Conservation (phyloP, 1,140 invertebrate genomes). For the Aethina tumida region DNA sequence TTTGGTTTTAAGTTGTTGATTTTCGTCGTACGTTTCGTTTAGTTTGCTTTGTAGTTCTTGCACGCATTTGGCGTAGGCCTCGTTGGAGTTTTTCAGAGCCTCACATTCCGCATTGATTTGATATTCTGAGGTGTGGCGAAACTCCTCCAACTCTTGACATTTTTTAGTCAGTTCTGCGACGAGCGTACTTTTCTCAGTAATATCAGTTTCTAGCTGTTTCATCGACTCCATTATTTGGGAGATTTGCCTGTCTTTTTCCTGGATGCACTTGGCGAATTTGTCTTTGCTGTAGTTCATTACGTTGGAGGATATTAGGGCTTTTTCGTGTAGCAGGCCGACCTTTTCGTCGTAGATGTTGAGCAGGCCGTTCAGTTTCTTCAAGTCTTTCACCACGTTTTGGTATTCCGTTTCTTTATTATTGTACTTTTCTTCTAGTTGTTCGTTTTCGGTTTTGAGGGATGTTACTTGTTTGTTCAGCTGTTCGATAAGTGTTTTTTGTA, state of each 20-base stretch:
- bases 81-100: too few relatives aligned
- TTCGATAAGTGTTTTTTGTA: too few relatives aligned
- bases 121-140: too few relatives aligned
- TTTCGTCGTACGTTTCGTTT: too few relatives aligned
- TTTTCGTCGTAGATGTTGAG: constrained; percentile 21
- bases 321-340: constrained; percentile 17
- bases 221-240: constrained; percentile 8
- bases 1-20: too few relatives aligned
- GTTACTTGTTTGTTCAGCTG: background rate
- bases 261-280: constrained; percentile 19
- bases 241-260: constrained; percentile 16
- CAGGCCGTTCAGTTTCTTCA: constrained; percentile 15
- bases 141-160: constrained; percentile 3
- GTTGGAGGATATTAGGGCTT: constrained; percentile 22
- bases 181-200: background rate
- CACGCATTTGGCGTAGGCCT: too few relatives aligned
- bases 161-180: constrained; percentile 1
- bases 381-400: constrained; percentile 13
- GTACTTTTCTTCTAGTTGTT: constrained; percentile 14
- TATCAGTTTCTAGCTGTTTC: constrained; percentile 1
- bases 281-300: constrained; percentile 22
- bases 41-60: too few relatives aligned
- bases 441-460: constrained; percentile 4
- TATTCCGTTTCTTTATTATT: too few relatives aligned
- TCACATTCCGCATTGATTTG: too few relatives aligned